A percentile compares a stretch with the other conserved stretches of the same genome.
phyloP scores from a whole-genome alignment of 2,113 vertebrate genomes.

The Odocoileus virginianus region DNA sequence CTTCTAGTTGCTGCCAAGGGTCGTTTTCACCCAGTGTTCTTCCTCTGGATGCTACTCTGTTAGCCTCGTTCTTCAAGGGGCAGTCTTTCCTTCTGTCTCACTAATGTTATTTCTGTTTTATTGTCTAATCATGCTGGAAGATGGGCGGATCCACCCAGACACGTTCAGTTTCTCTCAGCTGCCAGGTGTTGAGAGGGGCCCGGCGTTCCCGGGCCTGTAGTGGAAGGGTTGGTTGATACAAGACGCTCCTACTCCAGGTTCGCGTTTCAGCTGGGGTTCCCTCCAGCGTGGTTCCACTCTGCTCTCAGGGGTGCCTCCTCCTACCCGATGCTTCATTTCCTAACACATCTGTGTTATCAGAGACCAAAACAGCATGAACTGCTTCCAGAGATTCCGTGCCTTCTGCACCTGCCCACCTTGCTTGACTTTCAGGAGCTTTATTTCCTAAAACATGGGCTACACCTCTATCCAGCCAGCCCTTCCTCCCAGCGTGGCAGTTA shows the following conservation, averaged over 20 bases:
- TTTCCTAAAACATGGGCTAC: not conserved
- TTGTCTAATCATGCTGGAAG: not conserved
- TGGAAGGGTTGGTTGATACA: not conserved
- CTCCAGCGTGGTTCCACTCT: not conserved
- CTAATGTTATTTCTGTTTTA: not conserved
- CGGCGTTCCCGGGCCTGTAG: rapidly evolving
- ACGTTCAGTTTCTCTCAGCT: not conserved
- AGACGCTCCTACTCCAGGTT: rapidly evolving
- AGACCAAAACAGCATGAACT: not conserved
- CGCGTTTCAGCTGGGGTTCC: rapidly evolving
- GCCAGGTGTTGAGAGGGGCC: not conserved
- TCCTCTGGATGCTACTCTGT: not conserved
- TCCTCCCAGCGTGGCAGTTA: not conserved
- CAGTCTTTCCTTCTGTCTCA: not conserved
- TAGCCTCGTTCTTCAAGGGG: not conserved
- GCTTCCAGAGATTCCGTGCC: not conserved
- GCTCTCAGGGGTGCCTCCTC: not conserved
- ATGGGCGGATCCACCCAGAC: not conserved
- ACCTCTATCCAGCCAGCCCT: rapidly evolving
- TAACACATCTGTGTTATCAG: not conserved
- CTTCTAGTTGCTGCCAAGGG: not conserved
- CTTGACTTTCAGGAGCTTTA: not conserved
- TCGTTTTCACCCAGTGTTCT: not conserved
- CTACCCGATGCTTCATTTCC: not conserved
- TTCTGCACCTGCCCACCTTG: not conserved